These are phyloP conservation scores for Argentina silus DNA, from an alignment of 2,797 vertebrate species.

Conservation along the genomic window DNA sequence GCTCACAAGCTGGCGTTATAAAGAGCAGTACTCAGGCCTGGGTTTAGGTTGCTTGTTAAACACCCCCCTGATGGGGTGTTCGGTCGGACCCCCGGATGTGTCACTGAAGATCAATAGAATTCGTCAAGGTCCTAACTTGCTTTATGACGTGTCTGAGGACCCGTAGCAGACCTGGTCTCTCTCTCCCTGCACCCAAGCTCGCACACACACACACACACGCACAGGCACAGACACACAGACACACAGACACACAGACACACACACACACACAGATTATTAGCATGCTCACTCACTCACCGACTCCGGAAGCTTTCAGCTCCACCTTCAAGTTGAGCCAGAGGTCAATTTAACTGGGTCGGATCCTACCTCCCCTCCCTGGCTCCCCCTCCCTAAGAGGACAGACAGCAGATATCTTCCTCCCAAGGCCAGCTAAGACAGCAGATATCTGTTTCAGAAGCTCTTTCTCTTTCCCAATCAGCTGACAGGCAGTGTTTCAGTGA, in stretches of 20 bases:
- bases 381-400: too few species aligned
- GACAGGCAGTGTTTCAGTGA: conserved; percentile 10
- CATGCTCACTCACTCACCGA: too few species aligned
- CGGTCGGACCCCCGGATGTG: conserved; percentile 14
- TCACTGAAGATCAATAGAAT: conserved; percentile 34
- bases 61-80: not conserved
- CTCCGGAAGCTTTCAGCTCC: not conserved
- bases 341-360: not conserved
- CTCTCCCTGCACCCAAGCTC: not conserved
- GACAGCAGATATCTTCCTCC: too few species aligned
- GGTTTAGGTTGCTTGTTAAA: conserved; percentile 32
- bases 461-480: not conserved
- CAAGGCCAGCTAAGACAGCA: not conserved
- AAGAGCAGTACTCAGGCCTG: conserved; percentile 12
- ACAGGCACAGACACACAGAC: not conserved
- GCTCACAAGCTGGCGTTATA: not conserved
- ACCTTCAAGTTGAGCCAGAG: not conserved
- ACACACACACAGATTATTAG: not conserved
- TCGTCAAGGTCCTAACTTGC: conserved; percentile 21
- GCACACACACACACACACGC: not conserved
- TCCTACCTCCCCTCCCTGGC: too few species aligned
- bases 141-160: conserved; percentile 34
- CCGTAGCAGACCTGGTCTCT: conserved; percentile 13
- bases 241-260: not conserved
- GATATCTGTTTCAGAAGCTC: not conserved